Percentiles rank a stretch among this genome's conserved stretches.
Evolutionary conservation across 2,888 invertebrate genomes (phyloP).

Genomic region (Exephanes ischioxanthus): DNA sequence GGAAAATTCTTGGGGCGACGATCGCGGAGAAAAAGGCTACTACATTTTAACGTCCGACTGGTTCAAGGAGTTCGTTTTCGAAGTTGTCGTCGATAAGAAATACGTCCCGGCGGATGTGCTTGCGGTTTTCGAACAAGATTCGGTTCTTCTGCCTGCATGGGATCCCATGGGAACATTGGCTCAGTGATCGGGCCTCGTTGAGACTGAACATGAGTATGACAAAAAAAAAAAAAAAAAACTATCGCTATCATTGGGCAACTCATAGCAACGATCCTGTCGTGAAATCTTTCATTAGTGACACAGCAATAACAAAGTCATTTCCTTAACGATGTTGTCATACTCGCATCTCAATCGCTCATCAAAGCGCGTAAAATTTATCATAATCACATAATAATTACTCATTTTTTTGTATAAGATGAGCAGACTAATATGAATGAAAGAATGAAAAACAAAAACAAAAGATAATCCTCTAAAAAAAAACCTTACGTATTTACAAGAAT

Average conservation of each 20-base stretch:
- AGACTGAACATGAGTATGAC: conserved; percentile 5
- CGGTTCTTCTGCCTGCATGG: conserved; percentile 95
- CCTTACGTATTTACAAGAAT: conserved; percentile 16
- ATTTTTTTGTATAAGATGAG: conserved; percentile 30
- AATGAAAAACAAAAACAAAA: not conserved
- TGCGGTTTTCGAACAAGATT: conserved; percentile 91
- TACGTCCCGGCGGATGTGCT: conserved; percentile 91
- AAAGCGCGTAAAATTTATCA: conserved; percentile 30
- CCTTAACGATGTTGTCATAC: conserved; percentile 33
- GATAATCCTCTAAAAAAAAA: not conserved
- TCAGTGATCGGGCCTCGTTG: conserved; percentile 73
- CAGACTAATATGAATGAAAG: conserved; percentile 24
- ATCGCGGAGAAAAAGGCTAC: conserved; percentile 95
- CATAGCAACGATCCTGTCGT: conserved; percentile 31
- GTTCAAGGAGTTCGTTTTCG: conserved; percentile 95
- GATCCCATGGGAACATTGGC: conserved; percentile 97
- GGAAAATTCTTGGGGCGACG: conserved; percentile 97
- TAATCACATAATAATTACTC: conserved; percentile 27
- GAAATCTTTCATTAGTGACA: conserved; percentile 42
- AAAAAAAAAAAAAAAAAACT: not conserved
- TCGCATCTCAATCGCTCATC: conserved; percentile 43
- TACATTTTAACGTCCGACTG: conserved; percentile 93
- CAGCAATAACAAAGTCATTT: conserved; percentile 54
- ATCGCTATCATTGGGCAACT: conserved; percentile 3
- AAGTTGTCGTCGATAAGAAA: conserved; percentile 95